These are phyloP conservation scores for Cheirogaleus major DNA, from an alignment of 2,797 vertebrate genomes.

Conservation along the genomic window DNA sequence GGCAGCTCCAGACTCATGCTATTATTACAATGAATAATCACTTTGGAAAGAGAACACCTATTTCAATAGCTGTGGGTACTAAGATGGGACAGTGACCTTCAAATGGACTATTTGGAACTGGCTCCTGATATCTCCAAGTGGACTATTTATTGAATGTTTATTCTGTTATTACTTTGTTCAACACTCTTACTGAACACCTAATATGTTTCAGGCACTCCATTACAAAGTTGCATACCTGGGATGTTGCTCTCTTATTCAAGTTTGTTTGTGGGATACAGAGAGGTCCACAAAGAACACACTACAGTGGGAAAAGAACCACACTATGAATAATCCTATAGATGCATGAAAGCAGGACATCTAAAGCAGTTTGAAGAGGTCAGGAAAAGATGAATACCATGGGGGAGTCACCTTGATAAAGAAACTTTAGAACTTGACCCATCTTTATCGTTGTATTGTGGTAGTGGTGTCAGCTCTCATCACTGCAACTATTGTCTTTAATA, in stretches of 20 bases:
- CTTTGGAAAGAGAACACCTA: neutral
- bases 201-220: neutral
- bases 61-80: neutral
- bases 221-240: neutral
- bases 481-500: neutral
- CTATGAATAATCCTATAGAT: rapidly evolving
- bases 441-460: too few species aligned
- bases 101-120: neutral
- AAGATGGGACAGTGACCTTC: neutral
- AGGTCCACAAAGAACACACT: neutral
- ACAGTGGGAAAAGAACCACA: neutral
- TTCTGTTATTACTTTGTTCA: neutral
- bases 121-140: neutral
- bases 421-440: rapidly evolving
- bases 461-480: neutral
- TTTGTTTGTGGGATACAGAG: neutral
- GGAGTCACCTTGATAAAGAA: neutral
- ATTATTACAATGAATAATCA: neutral
- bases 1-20: neutral
- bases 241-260: neutral
- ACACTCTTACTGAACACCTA: neutral
- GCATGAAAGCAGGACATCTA: neutral
- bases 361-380: neutral
- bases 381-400: neutral
- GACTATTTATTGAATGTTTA: neutral